Evolutionary conservation across 37 sponge, comb jelly and placozoan species (phyloP).

Genomic region (Beroe ovata): DNA sequence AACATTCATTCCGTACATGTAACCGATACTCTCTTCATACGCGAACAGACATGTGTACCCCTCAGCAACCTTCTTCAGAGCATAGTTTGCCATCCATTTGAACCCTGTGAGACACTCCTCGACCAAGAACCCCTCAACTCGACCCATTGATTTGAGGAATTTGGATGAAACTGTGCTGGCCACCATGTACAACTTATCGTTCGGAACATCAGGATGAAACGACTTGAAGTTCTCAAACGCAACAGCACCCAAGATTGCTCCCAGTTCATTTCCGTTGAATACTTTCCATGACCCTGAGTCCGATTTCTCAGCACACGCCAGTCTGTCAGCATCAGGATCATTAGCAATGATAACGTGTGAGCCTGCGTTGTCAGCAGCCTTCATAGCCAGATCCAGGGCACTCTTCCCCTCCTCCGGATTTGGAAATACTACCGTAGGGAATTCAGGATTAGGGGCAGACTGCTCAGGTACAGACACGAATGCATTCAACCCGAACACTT

Average conservation of each 20-base stretch:
- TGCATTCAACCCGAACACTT: slow-evolving; percentile 74
- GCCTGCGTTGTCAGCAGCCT: slow-evolving; percentile 77
- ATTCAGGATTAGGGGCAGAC: slow-evolving; percentile 93
- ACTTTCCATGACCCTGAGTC: slow-evolving; percentile 78
- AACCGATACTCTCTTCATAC: slow-evolving; percentile 96
- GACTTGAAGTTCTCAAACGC: slow-evolving; percentile 81
- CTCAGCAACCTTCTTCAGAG: slow-evolving; percentile 69
- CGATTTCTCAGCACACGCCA: slow-evolving; percentile 89
- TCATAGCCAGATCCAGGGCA: slow-evolving; percentile 87
- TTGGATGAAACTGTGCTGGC: slow-evolving; percentile 95
- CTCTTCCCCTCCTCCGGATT: slow-evolving; percentile 99
- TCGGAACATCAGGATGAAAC: slow-evolving; percentile 67
- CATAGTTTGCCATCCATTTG: slow-evolving; percentile 98
- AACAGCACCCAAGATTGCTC: slow-evolving; percentile 88
- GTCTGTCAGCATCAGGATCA: slow-evolving; percentile 97
- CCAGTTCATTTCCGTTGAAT: slow-evolving; percentile 96
- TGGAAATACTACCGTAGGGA: slow-evolving; percentile 93
- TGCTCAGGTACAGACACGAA: slow-evolving; percentile 84
- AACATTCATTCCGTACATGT: slow-evolving; percentile 91
- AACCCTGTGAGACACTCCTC: slow-evolving; percentile 91
- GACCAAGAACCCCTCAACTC: slow-evolving; percentile 85
- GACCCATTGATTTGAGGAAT: slow-evolving; percentile 82
- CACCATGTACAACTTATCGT: slow-evolving; percentile 81
- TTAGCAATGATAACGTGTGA: slow-evolving; percentile 86
- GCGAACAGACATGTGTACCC: slow-evolving; percentile 92